These are phyloP conservation scores for Halcyon malimbica DNA, from an alignment of 2,113 vertebrate genomes.

Conservation along the genomic window DNA sequence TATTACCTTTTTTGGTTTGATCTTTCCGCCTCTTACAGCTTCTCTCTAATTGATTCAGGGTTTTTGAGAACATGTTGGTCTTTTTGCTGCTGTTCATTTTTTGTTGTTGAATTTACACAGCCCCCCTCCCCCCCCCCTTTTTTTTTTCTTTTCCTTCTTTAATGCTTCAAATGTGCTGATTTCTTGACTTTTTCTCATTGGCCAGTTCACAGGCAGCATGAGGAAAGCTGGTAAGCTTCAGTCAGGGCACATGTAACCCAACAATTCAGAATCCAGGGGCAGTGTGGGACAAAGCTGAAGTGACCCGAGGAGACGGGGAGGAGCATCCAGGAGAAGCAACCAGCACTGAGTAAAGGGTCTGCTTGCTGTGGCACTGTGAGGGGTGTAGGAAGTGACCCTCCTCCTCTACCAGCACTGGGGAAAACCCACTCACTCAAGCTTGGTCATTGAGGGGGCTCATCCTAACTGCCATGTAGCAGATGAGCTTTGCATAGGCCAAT, in stretches of 20 bases:
- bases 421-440: background rate
- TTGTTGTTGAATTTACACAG: background rate
- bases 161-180: background rate
- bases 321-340: background rate
- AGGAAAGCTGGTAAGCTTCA: background rate
- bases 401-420: background rate
- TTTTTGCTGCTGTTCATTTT: background rate
- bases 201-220: background rate
- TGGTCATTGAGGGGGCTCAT: background rate
- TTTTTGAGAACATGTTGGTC: constrained; percentile 11
- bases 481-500: background rate
- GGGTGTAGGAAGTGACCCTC: background rate
- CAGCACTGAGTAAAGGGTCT: background rate
- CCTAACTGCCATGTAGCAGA: background rate
- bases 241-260: background rate
- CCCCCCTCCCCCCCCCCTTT: background rate
- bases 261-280: background rate
- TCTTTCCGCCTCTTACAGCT: constrained; percentile 40
- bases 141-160: background rate
- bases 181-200: background rate
- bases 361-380: accelerated
- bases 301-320: background rate
- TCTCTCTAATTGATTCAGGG: constrained; percentile 14
- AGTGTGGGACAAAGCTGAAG: background rate
- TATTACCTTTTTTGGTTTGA: constrained; percentile 69